Conservation (phyloP, 1,140 invertebrate genomes). For the Bathynomus jamesi region DNA sequence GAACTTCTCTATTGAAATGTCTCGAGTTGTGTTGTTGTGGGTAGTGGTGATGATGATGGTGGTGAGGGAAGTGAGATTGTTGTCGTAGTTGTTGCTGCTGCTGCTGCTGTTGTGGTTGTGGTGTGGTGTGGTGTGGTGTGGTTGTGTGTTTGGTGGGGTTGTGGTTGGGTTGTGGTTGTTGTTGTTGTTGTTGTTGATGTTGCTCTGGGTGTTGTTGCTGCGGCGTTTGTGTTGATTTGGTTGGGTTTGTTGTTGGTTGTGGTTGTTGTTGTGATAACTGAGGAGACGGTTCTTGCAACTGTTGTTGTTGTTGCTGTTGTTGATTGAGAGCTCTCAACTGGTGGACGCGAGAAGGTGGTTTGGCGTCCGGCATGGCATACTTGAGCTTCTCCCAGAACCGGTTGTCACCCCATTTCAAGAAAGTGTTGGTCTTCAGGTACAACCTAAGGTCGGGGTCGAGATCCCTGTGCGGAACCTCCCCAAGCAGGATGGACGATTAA, state of each 20-base stretch:
- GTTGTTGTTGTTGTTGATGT: neutral
- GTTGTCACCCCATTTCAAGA: constrained; percentile 83
- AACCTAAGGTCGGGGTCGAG: constrained; percentile 81
- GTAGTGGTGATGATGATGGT: neutral
- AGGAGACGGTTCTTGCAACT: neutral
- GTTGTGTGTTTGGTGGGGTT: too few species aligned
- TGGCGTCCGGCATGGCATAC: constrained; percentile 74
- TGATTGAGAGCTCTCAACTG: constrained; percentile 26
- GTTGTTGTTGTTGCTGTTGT: constrained; percentile 18
- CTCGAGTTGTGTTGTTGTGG: neutral
- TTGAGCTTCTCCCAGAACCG: constrained; percentile 88
- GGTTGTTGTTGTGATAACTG: neutral
- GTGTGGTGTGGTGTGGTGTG: too few species aligned
- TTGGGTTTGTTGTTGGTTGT: neutral
- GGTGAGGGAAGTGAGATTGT: neutral
- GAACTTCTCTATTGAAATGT: neutral
- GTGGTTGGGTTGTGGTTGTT: too few species aligned
- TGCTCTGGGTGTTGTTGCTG: neutral
- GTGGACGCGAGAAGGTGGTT: constrained; percentile 29
- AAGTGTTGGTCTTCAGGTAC: constrained; percentile 87
- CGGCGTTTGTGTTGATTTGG: neutral
- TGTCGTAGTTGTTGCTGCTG: neutral
- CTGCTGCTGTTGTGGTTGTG: neutral
- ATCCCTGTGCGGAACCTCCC: constrained; percentile 76
- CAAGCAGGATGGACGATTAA: constrained; percentile 78